Conservation (phyloP, 2,797 vertebrate species). For the Xiphorhynchus erythropygius region DNA sequence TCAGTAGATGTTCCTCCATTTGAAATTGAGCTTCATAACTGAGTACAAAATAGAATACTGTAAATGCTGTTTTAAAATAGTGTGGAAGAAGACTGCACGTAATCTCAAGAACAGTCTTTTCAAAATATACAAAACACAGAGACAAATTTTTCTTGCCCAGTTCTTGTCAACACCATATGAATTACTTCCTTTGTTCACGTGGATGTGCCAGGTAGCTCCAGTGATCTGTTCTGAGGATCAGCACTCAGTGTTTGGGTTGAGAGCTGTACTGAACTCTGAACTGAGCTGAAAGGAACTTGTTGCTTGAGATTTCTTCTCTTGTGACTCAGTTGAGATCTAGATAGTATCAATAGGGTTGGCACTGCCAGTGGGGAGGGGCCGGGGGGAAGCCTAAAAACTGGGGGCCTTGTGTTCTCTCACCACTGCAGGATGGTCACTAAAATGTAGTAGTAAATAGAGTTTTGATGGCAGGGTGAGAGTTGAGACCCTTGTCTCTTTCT, state of each 20-base stretch:
- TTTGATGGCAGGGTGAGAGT: not conserved
- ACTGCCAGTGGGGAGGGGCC: not conserved
- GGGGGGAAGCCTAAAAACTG: not conserved
- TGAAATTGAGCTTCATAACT: not conserved
- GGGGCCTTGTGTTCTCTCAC: not conserved
- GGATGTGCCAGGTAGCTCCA: not conserved
- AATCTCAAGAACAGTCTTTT: not conserved
- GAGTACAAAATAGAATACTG: not conserved
- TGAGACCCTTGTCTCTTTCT: rapidly evolving
- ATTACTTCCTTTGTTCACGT: not conserved
- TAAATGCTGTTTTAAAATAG: not conserved
- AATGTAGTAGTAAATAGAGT: not conserved
- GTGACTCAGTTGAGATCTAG: not conserved
- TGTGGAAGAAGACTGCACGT: not conserved
- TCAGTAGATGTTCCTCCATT: not conserved
- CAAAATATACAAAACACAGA: not conserved
- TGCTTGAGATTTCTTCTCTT: not conserved
- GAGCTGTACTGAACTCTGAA: not conserved
- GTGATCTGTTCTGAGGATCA: not conserved
- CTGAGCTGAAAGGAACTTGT: not conserved
- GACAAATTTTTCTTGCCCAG: too few relatives aligned
- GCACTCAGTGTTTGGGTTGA: not conserved
- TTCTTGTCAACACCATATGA: not conserved
- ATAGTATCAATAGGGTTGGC: not conserved
- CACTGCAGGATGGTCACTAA: not conserved